Conservation (phyloP, 2,113 vertebrate species). For the Atractosteus spatula region DNA sequence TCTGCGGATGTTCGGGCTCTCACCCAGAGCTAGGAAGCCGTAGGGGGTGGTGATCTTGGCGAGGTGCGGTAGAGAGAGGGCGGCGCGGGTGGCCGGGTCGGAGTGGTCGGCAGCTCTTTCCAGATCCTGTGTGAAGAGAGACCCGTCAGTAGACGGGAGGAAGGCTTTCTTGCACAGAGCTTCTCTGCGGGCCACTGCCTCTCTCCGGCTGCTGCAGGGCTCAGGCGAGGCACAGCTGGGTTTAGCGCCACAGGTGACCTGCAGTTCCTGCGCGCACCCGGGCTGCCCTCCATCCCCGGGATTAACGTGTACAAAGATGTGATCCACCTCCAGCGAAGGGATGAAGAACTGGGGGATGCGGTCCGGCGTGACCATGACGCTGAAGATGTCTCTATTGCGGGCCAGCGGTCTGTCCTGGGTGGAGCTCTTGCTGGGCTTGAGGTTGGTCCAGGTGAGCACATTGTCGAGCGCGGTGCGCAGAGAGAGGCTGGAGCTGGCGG, state of each 20-base stretch:
- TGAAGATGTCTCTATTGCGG: too few relatives aligned
- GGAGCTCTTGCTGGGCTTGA: too few relatives aligned
- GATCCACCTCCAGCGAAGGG: conserved; percentile 48
- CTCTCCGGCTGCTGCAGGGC: conserved; percentile 33
- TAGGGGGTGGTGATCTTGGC: conserved; percentile 56
- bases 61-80: conserved; percentile 53
- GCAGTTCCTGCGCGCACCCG: conserved; percentile 2
- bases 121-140: conserved; percentile 11
- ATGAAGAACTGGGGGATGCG: conserved; percentile 64
- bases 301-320: conserved; percentile 26
- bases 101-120: conserved; percentile 37
- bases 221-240: conserved; percentile 21
- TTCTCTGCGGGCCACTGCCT: conserved; percentile 21
- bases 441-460: too few relatives aligned
- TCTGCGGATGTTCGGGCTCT: conserved; percentile 53
- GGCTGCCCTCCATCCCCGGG: conserved; percentile 17
- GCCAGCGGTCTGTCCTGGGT: too few relatives aligned
- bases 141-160: conserved; percentile 18
- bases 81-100: conserved; percentile 48
- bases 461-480: too few relatives aligned
- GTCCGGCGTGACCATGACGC: conserved; percentile 54
- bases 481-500: too few relatives aligned
- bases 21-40: conserved; percentile 50
- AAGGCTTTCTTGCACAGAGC: conserved; percentile 30
- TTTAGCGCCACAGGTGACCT: conserved; percentile 5